Percentiles rank a stretch among this genome's conserved stretches.
phyloP scores from a whole-genome alignment of 2,888 invertebrate species.

The Leptopilina drosophilae region DNA sequence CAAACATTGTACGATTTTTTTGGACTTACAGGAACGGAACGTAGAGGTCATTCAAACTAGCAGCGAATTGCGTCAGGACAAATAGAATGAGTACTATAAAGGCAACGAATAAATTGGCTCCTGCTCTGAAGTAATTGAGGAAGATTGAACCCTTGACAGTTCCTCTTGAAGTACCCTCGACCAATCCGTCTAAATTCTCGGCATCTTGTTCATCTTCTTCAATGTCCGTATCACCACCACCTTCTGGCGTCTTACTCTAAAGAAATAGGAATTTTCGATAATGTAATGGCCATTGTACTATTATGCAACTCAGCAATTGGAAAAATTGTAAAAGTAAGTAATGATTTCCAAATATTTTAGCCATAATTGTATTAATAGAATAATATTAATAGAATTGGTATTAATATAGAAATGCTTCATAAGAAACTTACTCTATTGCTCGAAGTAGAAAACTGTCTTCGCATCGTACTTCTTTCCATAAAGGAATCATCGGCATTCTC shows the following conservation, averaged over 20 bases:
- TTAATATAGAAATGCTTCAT: background rate
- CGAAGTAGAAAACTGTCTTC: conserved; percentile 69
- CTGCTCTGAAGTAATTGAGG: conserved; percentile 79
- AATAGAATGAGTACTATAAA: conserved; percentile 77
- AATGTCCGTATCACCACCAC: conserved; percentile 55
- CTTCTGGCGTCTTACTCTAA: conserved; percentile 73
- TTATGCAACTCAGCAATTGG: background rate
- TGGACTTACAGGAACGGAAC: conserved; percentile 75
- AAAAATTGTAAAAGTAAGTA: too few species aligned
- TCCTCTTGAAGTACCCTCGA: conserved; percentile 77
- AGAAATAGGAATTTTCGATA: conserved; percentile 19
- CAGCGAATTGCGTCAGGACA: conserved; percentile 80
- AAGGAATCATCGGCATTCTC: conserved; percentile 61
- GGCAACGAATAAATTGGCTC: conserved; percentile 78
- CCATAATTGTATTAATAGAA: too few species aligned
- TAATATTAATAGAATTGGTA: too few species aligned
- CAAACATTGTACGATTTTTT: too few species aligned
- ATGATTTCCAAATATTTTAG: too few species aligned
- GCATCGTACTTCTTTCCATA: conserved; percentile 58
- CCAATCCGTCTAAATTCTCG: conserved; percentile 64
- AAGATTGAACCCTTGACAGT: conserved; percentile 76
- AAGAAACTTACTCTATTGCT: conserved; percentile 68
- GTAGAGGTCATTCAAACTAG: conserved; percentile 84
- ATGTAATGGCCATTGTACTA: too few species aligned
- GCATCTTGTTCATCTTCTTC: conserved; percentile 67